phyloP scores from a whole-genome alignment of 2,888 invertebrate species.

The Scaptomyza tumidula region DNA sequence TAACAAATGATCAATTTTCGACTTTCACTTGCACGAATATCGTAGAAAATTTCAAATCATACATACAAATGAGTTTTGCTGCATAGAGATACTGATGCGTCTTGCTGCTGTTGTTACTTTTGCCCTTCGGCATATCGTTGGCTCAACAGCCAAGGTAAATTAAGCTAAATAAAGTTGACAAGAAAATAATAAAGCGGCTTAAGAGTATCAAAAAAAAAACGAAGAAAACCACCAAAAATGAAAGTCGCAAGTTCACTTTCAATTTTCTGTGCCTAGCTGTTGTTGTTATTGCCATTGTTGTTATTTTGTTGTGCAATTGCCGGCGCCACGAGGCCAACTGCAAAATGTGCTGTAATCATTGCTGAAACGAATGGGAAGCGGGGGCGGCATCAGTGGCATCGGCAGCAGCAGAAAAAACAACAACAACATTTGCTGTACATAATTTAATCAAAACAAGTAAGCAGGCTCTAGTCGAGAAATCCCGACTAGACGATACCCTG shows the following conservation, averaged over 20 bases:
- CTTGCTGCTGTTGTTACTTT: slow-evolving; percentile 23
- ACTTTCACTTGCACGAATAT: slow-evolving; percentile 65
- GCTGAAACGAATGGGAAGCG: slow-evolving; percentile 39
- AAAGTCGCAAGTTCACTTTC: slow-evolving; percentile 78
- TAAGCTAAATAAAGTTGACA: slow-evolving; percentile 73
- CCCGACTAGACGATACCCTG: too few species aligned
- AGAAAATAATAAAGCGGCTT: slow-evolving; percentile 76
- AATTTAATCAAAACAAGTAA: slow-evolving; percentile 71
- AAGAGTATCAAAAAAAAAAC: slow-evolving; percentile 55
- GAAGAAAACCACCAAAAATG: slow-evolving; percentile 58
- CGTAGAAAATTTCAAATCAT: slow-evolving; percentile 51
- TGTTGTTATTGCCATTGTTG: slow-evolving; percentile 30
- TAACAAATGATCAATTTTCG: slow-evolving; percentile 17
- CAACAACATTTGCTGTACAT: slow-evolving; percentile 48
- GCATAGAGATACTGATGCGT: slow-evolving; percentile 32
- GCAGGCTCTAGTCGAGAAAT: too few species aligned
- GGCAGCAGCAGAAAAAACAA: slow-evolving; percentile 12
- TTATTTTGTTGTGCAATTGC: slow-evolving; percentile 72
- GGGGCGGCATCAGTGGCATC: slow-evolving; percentile 37
- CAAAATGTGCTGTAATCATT: slow-evolving; percentile 74
- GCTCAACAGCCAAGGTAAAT: slow-evolving; percentile 66
- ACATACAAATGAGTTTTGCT: slow-evolving; percentile 54
- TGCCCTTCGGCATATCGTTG: slow-evolving; percentile 50
- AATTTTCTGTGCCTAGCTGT: slow-evolving; percentile 58
- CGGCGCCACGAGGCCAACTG: slow-evolving; percentile 74